phyloP scores from a whole-genome alignment of 2,888 invertebrate species.

The Anodontia alba region DNA sequence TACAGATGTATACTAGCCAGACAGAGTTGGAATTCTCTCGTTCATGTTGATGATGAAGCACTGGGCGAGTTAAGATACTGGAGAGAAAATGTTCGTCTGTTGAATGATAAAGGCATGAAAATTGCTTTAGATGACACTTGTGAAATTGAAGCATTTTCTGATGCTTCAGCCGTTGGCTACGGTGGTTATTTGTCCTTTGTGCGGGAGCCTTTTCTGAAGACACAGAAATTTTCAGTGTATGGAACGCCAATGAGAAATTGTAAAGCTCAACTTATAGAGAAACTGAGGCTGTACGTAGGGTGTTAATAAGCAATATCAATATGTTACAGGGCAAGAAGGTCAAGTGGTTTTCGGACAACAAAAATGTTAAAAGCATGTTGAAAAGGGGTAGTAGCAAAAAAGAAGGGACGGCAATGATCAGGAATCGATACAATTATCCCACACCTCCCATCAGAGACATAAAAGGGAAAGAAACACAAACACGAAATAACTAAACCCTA shows the following conservation, averaged over 20 bases:
- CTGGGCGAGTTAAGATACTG: neutral
- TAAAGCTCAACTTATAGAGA: neutral
- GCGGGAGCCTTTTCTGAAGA: conserved; percentile 12
- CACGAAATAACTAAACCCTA: no score
- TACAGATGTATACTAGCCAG: neutral
- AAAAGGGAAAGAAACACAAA: no score
- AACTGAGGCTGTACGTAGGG: no score
- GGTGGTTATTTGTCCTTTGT: conserved; percentile 11
- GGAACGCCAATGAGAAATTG: no score
- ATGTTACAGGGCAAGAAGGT: neutral
- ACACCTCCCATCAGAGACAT: no score
- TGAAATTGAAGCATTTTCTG: conserved; percentile 12
- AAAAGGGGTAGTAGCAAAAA: neutral
- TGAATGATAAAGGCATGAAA: neutral
- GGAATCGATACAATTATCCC: no score
- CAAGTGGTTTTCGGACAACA: neutral
- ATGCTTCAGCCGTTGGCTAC: conserved; percentile 1
- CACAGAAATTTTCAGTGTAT: no score
- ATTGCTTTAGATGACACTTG: neutral
- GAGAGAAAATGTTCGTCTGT: neutral
- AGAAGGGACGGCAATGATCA: no score
- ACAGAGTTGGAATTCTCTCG: neutral
- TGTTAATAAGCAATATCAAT: no score
- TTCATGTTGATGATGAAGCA: neutral
- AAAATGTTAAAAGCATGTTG: neutral